Evolutionary conservation across 2,797 vertebrate species (phyloP), one percentile per base, ranked within the genome.

Genomic region (Tapera naevia): DNA sequence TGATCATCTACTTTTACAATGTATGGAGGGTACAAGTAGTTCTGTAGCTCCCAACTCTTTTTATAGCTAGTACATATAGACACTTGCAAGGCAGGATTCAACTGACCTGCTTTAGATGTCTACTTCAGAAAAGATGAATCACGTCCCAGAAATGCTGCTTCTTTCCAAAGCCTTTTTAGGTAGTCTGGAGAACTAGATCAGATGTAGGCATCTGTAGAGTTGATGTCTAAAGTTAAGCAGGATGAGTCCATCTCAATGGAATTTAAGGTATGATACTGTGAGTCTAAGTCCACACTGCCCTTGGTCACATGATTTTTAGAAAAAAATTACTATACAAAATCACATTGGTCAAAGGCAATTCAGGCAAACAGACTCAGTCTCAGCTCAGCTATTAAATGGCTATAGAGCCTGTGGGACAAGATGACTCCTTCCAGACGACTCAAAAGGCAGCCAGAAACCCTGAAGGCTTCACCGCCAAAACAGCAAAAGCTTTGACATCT

Each of bases 21-120:
- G 8, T 12, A 4, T 32, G 2, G 4, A 83, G 45, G 25, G n/a
- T 0, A 1, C 3, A 27, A 19, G 32, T 54, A 66, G 8, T 21
- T 67, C 56, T 60, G 24, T 17, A 62, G 43, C 15, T 89, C 35
- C 41, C n/a, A 39, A 4, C 3, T 67, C 13, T 11, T 61, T 60
- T 64, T 43, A 30, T 5, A 43, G 17, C 5, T 78, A 7, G 32
- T 6, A 53, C 16, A 11, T 17, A 5, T 10, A 69, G 58, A 66
- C 3, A 8, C 30, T 60, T 72, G 19, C 12, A 80, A 89, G 69
- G 24, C 37, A 92, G 85, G 80, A 89, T 60, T 74, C 64, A 76
- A 4, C 28, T 53, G 56, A 73, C 51, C 35, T 58, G 48, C 32
- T 92, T 91, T 80, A 89, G 37, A 2, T 43, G 45, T 35, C 32